Conservation (phyloP, 1,140 invertebrate genomes). For the Philaenus spumarius region DNA sequence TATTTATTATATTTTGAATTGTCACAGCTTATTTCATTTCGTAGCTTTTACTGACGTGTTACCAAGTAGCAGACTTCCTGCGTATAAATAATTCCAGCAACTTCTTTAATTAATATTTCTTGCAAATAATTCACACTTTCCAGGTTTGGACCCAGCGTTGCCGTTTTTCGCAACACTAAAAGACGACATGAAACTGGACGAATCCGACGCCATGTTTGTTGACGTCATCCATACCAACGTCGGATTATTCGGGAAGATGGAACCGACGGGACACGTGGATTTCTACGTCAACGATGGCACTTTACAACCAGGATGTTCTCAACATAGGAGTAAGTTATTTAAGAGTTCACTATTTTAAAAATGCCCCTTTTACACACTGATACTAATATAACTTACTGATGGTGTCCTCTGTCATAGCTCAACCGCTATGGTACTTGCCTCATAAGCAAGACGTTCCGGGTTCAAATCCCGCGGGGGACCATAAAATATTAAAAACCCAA, state of each 20-base stretch:
- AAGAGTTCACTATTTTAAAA: neutral
- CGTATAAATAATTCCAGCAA: too few relatives aligned
- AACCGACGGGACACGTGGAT: slow-evolving; percentile 57
- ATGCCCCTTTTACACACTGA: neutral
- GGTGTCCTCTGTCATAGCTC: too few relatives aligned
- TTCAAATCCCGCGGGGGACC: too few relatives aligned
- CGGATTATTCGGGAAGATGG: slow-evolving; percentile 56
- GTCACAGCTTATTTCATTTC: too few relatives aligned
- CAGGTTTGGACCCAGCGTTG: slow-evolving; percentile 59
- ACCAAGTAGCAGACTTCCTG: too few relatives aligned
- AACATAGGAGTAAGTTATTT: slow-evolving; percentile 21
- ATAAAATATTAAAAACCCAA: too few relatives aligned
- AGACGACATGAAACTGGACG: slow-evolving; percentile 58
- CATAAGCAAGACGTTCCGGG: too few relatives aligned
- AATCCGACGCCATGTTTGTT: slow-evolving; percentile 60
- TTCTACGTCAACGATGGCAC: slow-evolving; percentile 68
- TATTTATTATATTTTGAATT: too few relatives aligned
- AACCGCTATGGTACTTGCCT: too few relatives aligned
- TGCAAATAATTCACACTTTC: too few relatives aligned
- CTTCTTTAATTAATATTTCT: too few relatives aligned
- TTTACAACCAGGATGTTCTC: slow-evolving; percentile 55
- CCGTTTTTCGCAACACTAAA: slow-evolving; percentile 52
- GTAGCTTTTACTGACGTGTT: too few relatives aligned
- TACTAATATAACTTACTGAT: neutral
- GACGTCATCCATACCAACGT: slow-evolving; percentile 71